These are phyloP conservation scores for Vulpes vulpes DNA, from an alignment of 2,113 vertebrate species.

Conservation along the genomic window DNA sequence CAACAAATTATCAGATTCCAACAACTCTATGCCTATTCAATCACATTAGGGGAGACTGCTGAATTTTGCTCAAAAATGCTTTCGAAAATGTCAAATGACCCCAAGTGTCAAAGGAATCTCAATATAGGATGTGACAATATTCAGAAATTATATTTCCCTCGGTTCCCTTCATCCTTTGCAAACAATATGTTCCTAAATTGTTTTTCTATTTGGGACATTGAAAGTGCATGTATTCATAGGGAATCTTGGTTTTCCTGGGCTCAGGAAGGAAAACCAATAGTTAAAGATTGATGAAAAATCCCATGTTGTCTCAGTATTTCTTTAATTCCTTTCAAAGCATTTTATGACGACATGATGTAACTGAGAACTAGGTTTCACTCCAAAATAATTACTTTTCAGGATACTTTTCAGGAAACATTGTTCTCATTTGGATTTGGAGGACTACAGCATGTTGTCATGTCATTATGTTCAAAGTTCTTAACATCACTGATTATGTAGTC, in stretches of 20 bases:
- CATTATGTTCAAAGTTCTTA: not conserved
- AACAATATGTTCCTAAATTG: not conserved
- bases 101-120: not conserved
- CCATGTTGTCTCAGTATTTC: not conserved
- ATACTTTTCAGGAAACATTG: not conserved
- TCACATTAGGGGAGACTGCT: not conserved
- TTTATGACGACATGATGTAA: not conserved
- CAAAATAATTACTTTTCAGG: not conserved
- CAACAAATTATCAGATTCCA: not conserved
- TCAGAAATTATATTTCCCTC: not conserved
- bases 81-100: not conserved
- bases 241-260: not conserved
- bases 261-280: not conserved
- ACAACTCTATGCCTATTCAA: not conserved
- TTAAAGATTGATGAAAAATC: not conserved
- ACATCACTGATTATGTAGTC: not conserved
- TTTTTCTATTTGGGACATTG: not conserved
- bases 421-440: not conserved
- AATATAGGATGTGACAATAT: not conserved
- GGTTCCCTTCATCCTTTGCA: not conserved
- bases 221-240: not conserved
- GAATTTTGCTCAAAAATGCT: not conserved
- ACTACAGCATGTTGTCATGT: not conserved
- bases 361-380: not conserved
- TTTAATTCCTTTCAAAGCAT: not conserved